These are phyloP conservation scores for Nycticryphes semicollaris DNA, from an alignment of 2,113 vertebrate species.

Conservation along the genomic window DNA sequence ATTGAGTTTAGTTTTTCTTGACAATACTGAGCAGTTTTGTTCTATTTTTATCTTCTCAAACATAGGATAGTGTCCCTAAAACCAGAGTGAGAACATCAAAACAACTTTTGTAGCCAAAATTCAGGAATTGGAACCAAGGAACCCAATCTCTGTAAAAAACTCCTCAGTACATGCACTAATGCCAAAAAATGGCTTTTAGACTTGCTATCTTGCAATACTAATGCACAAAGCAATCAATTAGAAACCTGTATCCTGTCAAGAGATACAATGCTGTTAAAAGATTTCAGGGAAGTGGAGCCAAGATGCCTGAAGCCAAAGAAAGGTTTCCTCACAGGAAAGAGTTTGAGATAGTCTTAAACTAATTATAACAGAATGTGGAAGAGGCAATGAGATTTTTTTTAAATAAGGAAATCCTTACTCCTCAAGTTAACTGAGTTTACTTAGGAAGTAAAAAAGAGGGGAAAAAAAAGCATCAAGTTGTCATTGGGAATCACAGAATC, in stretches of 20 bases:
- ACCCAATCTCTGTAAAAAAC: background rate
- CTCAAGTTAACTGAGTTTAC: background rate
- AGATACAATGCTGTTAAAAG: background rate
- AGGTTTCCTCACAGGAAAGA: background rate
- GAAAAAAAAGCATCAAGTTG: background rate
- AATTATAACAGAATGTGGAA: background rate
- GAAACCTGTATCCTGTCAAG: background rate
- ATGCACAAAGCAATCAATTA: background rate
- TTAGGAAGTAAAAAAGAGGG: background rate
- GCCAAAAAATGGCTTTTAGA: background rate
- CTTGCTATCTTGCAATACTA: background rate
- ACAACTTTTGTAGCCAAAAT: background rate
- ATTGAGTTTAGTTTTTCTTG: background rate
- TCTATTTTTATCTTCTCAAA: background rate
- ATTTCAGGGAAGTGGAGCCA: background rate
- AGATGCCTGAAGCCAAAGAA: slow-evolving; percentile 8
- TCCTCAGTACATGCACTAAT: background rate
- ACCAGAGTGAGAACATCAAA: slow-evolving; percentile 12
- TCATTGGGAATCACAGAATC: background rate
- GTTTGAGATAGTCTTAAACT: background rate
- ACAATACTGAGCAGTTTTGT: background rate
- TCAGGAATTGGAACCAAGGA: background rate
- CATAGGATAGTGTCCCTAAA: background rate
- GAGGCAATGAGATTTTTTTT: background rate
- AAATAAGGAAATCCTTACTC: background rate